Conservation (phyloP, 2,113 vertebrate genomes). For the Petroica traversi region DNA sequence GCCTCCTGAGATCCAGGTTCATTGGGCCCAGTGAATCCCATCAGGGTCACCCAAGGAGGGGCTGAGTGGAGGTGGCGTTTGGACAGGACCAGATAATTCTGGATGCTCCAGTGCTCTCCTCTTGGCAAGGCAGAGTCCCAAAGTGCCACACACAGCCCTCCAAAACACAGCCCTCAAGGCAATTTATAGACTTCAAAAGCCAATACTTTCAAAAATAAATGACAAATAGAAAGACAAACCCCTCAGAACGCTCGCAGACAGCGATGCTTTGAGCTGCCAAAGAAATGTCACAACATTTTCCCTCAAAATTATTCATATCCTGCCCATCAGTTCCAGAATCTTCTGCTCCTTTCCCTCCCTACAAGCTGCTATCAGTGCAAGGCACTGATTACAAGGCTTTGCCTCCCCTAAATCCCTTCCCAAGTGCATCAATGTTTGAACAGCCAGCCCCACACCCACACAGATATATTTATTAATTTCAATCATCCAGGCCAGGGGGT, state of each 20-base stretch:
- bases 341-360: not conserved
- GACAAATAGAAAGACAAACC: not conserved
- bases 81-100: not conserved
- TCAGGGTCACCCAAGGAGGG: not conserved
- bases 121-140: not conserved
- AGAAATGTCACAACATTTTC: not conserved
- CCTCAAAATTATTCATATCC: not conserved
- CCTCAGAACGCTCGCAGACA: not conserved
- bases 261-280: not conserved
- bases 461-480: constrained; percentile 53
- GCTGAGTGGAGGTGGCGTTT: not conserved
- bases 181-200: not conserved
- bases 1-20: not conserved
- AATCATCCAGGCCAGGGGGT: not conserved
- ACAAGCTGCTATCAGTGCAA: not conserved
- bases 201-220: not conserved
- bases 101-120: fast-evolving
- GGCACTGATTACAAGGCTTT: not conserved
- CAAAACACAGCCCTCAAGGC: not conserved
- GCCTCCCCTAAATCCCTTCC: not conserved
- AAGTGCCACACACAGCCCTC: not conserved
- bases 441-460: not conserved
- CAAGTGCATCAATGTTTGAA: constrained; percentile 3
- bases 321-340: not conserved
- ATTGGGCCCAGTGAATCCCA: not conserved